Conservation (phyloP, 1,140 invertebrate genomes). For the Pseudobourletiella spinata region DNA sequence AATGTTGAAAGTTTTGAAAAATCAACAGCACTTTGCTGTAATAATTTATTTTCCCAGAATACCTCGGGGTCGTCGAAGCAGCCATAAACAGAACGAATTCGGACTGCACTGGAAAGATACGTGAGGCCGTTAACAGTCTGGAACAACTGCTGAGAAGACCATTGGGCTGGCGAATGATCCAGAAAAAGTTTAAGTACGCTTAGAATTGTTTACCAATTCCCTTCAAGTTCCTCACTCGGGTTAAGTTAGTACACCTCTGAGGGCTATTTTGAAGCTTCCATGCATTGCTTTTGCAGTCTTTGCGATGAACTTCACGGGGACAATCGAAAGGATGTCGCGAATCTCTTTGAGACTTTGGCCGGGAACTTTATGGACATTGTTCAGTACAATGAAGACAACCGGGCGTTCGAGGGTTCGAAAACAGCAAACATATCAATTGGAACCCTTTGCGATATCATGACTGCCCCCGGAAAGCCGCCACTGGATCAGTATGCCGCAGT, state of each 20-base stretch:
- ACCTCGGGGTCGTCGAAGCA: slow-evolving; percentile 61
- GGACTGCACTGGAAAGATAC: slow-evolving; percentile 55
- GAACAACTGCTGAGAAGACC: slow-evolving; percentile 51
- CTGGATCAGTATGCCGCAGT: slow-evolving; percentile 63
- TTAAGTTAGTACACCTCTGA: too few species aligned
- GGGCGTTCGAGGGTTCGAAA: slow-evolving; percentile 52
- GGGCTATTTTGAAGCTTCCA: too few species aligned
- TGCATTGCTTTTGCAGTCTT: slow-evolving; percentile 50
- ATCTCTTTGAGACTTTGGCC: slow-evolving; percentile 69
- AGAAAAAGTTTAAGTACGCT: slow-evolving; percentile 56
- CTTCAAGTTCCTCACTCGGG: too few species aligned
- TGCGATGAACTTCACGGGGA: slow-evolving; percentile 64
- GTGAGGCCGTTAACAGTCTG: slow-evolving; percentile 55
- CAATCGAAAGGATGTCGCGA: slow-evolving; percentile 61
- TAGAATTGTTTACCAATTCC: too few species aligned
- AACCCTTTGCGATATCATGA: slow-evolving; percentile 65
- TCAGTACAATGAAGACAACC: slow-evolving; percentile 91
- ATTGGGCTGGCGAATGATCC: slow-evolving; percentile 52
- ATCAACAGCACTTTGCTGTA: too few species aligned
- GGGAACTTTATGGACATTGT: slow-evolving; percentile 77
- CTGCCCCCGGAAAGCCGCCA: slow-evolving; percentile 42
- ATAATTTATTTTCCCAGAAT: slow-evolving; percentile 56
- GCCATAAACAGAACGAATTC: slow-evolving; percentile 53
- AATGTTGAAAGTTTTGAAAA: background rate
- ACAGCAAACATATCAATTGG: slow-evolving; percentile 69